Conservation (phyloP, 2,113 vertebrate genomes). For the Syngnathus scovelli region DNA sequence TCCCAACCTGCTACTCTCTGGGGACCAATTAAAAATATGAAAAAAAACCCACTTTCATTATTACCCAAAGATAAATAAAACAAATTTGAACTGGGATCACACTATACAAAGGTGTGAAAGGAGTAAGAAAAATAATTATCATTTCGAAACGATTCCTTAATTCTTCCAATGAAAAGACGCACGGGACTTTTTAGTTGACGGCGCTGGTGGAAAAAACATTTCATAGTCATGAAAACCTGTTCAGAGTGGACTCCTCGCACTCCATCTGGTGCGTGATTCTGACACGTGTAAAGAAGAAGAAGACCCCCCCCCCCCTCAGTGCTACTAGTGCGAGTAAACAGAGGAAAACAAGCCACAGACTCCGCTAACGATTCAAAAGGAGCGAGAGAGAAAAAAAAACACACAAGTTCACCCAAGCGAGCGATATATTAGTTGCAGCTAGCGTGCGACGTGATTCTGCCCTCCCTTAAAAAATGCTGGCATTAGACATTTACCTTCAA, state of each 20-base stretch:
- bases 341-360: constrained; percentile 11
- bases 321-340: constrained; percentile 20
- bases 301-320: not conserved
- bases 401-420: constrained; percentile 14
- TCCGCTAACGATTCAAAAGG: constrained; percentile 8
- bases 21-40: constrained; percentile 61
- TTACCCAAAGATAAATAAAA: constrained; percentile 5
- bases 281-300: not conserved
- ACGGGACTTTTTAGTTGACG: constrained; percentile 33
- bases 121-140: constrained; percentile 25
- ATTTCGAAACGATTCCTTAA: constrained; percentile 51
- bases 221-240: constrained; percentile 21
- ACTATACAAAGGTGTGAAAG: constrained; percentile 43
- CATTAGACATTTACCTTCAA: no score
- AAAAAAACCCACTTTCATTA: constrained; percentile 33
- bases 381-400: constrained; percentile 7
- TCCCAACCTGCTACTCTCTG: constrained; percentile 35
- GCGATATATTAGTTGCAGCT: not conserved
- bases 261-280: constrained; percentile 25
- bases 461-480: no score
- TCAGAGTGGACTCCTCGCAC: constrained; percentile 26
- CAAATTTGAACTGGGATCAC: constrained; percentile 29
- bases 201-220: constrained; percentile 30
- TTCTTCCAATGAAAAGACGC: constrained; percentile 43
- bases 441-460: no score